These are phyloP conservation scores for Beris morrisii DNA, from an alignment of 2,888 invertebrate species.

Conservation along the genomic window DNA sequence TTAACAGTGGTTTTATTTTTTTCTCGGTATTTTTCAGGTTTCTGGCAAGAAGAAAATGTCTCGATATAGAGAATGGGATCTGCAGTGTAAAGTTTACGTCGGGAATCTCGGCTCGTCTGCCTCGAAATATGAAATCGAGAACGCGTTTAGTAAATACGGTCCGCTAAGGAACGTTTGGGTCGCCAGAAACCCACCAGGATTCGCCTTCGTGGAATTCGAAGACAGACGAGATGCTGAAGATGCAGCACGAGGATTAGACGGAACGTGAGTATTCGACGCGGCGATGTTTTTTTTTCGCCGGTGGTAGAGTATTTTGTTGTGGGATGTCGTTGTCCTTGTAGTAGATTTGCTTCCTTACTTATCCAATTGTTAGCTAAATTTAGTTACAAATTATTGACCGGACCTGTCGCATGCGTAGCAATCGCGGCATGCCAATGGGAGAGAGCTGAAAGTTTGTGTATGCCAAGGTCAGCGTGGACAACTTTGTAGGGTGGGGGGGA, in stretches of 20 bases:
- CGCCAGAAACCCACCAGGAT: conserved; percentile 86
- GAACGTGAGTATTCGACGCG: conserved; percentile 64
- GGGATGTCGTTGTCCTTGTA: background rate
- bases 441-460: too few relatives aligned
- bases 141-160: conserved; percentile 81
- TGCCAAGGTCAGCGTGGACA: too few relatives aligned
- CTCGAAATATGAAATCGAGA: conserved; percentile 82
- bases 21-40: too few relatives aligned
- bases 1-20: too few relatives aligned
- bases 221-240: conserved; percentile 84
- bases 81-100: conserved; percentile 86
- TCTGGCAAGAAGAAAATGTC: conserved; percentile 46
- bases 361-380: too few relatives aligned
- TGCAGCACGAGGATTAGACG: conserved; percentile 77
- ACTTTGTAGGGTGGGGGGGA: too few relatives aligned
- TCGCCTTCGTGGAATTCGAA: conserved; percentile 86
- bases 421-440: too few relatives aligned
- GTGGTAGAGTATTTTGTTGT: background rate
- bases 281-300: background rate
- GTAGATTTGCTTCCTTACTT: too few relatives aligned
- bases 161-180: conserved; percentile 88
- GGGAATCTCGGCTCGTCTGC: conserved; percentile 87
- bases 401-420: too few relatives aligned
- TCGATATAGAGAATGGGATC: conserved; percentile 71
- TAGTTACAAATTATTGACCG: too few relatives aligned